A percentile compares a stretch with the other conserved stretches of the same genome.
These are phyloP conservation scores for Nemotelus nigrinus DNA, from an alignment of 2,888 invertebrate species.

Conservation along the genomic window DNA sequence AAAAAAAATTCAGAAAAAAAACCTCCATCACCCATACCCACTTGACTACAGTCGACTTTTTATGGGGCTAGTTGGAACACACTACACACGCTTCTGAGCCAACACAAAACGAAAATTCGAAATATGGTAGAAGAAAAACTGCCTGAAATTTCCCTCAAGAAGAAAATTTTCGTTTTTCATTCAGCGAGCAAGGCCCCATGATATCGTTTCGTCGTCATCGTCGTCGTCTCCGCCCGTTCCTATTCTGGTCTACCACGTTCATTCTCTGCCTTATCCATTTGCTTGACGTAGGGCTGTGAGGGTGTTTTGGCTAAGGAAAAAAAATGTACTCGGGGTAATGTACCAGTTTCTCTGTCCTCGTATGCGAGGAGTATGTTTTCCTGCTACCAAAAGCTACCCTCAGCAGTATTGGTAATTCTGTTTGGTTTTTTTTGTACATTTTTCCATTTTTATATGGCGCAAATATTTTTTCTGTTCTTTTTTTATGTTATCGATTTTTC, in stretches of 20 bases:
- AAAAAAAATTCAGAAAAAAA: neutral
- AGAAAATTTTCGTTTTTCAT: constrained; percentile 46
- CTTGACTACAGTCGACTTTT: neutral
- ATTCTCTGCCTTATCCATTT: constrained; percentile 2
- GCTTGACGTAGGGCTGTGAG: neutral
- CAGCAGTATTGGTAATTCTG: constrained; percentile 6
- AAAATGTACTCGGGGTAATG: constrained; percentile 26
- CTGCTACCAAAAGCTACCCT: constrained; percentile 32
- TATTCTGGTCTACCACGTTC: neutral
- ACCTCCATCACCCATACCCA: neutral
- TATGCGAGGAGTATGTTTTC: constrained; percentile 13
- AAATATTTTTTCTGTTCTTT: constrained; percentile 30
- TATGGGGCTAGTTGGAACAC: neutral
- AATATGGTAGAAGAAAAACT: constrained; percentile 43
- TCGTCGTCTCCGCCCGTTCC: neutral
- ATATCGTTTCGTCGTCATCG: neutral
- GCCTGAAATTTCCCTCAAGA: constrained; percentile 45
- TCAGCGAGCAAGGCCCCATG: neutral
- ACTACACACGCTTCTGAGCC: neutral
- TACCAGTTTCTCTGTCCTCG: constrained; percentile 25
- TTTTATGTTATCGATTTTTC: constrained; percentile 36
- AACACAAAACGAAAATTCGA: constrained; percentile 44
- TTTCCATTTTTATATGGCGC: constrained; percentile 35
- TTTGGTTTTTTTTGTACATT: constrained; percentile 19
- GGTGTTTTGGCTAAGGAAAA: constrained; percentile 29